Conservation (phyloP, 2,888 invertebrate genomes). For the Tetragnatha montana region DNA sequence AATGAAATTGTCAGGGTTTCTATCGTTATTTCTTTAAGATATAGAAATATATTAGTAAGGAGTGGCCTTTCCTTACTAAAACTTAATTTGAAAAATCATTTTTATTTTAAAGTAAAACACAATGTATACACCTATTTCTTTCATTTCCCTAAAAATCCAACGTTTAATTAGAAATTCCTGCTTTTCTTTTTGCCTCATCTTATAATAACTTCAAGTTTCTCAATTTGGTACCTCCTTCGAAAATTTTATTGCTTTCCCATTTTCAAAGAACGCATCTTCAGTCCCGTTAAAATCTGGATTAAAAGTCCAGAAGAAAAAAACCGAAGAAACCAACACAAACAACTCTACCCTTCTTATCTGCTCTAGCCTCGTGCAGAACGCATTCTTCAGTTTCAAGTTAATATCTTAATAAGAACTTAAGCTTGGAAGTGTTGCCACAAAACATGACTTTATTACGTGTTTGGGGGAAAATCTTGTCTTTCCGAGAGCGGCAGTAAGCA, state of each 20-base stretch:
- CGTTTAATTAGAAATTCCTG: neutral
- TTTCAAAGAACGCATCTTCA: conserved; percentile 22
- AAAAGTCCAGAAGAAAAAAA: conserved; percentile 27
- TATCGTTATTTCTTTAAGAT: too few relatives aligned
- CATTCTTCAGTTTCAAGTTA: conserved; percentile 43
- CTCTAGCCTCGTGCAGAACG: conserved; percentile 4
- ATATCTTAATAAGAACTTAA: conserved; percentile 70
- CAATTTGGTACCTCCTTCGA: conserved; percentile 23
- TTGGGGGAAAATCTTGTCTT: conserved; percentile 46
- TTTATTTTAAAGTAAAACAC: neutral
- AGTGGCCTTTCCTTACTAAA: too few relatives aligned
- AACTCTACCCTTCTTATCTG: conserved; percentile 30
- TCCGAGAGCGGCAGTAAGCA: conserved; percentile 22
- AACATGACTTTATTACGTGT: conserved; percentile 69
- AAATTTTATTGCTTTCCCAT: conserved; percentile 43
- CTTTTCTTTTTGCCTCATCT: conserved; percentile 10
- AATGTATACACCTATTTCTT: neutral
- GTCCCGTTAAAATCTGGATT: conserved; percentile 31
- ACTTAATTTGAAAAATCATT: neutral
- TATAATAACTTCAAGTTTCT: conserved; percentile 31
- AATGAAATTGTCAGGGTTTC: too few relatives aligned
- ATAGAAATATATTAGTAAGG: too few relatives aligned
- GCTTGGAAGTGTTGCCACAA: conserved; percentile 45
- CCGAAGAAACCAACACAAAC: neutral
- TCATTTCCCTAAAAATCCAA: neutral